These are phyloP conservation scores for Molanna angustata DNA, from an alignment of 2,888 invertebrate genomes.

Conservation along the genomic window DNA sequence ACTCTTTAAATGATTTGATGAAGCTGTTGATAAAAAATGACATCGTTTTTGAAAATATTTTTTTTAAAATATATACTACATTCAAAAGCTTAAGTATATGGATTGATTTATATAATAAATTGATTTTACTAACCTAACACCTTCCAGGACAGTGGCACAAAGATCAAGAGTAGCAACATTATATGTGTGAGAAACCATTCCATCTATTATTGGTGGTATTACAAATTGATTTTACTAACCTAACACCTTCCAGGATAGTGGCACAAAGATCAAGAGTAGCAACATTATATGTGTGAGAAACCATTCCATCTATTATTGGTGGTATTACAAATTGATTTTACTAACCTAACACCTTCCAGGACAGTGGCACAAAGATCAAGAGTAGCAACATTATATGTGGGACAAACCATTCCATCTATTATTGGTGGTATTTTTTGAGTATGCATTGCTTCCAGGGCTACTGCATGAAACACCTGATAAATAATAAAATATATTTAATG, in stretches of 20 bases:
- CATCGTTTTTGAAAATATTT: too few species aligned
- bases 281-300: slow-evolving; percentile 85
- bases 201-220: slow-evolving; percentile 71
- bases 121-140: slow-evolving; percentile 74
- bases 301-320: slow-evolving; percentile 69
- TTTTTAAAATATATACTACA: too few species aligned
- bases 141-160: slow-evolving; percentile 93
- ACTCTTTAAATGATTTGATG: too few species aligned
- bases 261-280: slow-evolving; percentile 90
- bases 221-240: slow-evolving; percentile 42
- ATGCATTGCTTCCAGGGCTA: slow-evolving; percentile 88
- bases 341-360: slow-evolving; percentile 86
- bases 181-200: slow-evolving; percentile 74
- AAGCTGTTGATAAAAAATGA: too few species aligned
- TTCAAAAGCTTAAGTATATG: too few species aligned
- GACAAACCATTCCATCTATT: slow-evolving; percentile 73
- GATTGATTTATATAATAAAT: too few species aligned
- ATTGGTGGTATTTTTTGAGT: slow-evolving; percentile 73
- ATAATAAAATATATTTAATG: slow-evolving; percentile 33
- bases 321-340: slow-evolving; percentile 51
- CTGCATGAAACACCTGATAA: slow-evolving; percentile 82
- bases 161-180: slow-evolving; percentile 91
- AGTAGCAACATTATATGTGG: slow-evolving; percentile 89
- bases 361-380: slow-evolving; percentile 88
- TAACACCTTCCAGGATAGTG: slow-evolving; percentile 93